Base-by-base conservation (phyloP, 2,888 invertebrate genomes). In the Idaea biselata region DNA sequence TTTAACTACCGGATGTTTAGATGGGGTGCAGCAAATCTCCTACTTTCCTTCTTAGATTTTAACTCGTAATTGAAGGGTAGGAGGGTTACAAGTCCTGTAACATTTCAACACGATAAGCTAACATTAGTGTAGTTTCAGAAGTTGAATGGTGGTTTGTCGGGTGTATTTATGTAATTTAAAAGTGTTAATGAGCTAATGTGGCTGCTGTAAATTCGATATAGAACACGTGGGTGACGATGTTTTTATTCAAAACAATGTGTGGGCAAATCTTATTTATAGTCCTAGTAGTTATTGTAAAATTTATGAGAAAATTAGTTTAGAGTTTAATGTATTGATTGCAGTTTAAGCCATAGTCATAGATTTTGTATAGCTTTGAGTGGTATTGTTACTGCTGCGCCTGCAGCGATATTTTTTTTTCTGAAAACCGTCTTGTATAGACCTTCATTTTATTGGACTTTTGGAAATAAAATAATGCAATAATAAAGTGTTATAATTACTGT, bases 1-100 rank as follows among this genome's bases (percentile, higher is more conserved):
- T 77, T 78, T 77, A 77, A 82, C 77, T 75, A 75, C 82, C 87
- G 88, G 88, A 88, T 87, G 87, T 87, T 82, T 82, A 77, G 67
- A 60, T 69, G 65, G 71, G 72, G 73, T 73, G 70, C 63, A 56
- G 11, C 64, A 55, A 59, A 57, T 56, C 62, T 58, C 64, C 63
- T 63, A 55, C 63, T 60, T 18, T 55, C 60, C 17, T 18, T 31
- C 18, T 31, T 25, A 55, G 54, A 57, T 59, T 59, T 61, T 59
- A 44, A 11, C 17, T 18, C 18, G 7, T 14, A 4, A 0, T 14
- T 18, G 16, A 55, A 18, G 16, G 18, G 14, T 17, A 6, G 18
- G 57, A 63, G 58, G 53, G 61, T 67, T 63, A 44, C 25, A 16
- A 61, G 55, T 68, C 33, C 58, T n/a, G 57, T 63, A 53, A 25